Conservation (phyloP, 2,113 vertebrate genomes). For the Columbina picui region DNA sequence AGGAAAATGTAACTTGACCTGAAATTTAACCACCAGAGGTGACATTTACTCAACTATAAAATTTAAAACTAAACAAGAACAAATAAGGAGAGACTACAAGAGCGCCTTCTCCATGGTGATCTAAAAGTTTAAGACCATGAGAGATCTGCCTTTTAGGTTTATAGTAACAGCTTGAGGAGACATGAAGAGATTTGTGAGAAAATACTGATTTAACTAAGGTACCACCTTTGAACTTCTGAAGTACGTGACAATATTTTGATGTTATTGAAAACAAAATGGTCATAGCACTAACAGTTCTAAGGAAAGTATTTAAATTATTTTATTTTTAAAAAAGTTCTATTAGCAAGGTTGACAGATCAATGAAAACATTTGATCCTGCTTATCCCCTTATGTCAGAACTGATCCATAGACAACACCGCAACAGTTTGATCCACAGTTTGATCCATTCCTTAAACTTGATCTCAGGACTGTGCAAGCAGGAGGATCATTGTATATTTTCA, state of each 20-base stretch:
- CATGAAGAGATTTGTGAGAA: background rate
- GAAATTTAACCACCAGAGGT: conserved; percentile 45
- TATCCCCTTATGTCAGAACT: background rate
- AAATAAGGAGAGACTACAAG: background rate
- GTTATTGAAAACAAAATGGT: background rate
- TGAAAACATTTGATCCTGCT: background rate
- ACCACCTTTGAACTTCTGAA: background rate
- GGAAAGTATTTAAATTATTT: background rate
- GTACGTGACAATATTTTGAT: background rate
- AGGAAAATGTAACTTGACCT: conserved; percentile 44
- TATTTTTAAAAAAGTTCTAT: background rate
- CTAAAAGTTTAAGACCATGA: background rate
- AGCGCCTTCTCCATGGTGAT: background rate
- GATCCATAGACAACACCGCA: background rate
- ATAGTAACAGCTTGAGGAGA: background rate
- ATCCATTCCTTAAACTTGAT: background rate
- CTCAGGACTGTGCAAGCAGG: background rate
- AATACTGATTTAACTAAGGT: background rate
- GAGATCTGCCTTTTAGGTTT: background rate
- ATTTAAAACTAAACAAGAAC: conserved; percentile 47
- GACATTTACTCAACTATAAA: conserved; percentile 52
- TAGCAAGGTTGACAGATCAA: background rate
- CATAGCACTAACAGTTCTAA: background rate
- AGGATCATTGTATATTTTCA: background rate
- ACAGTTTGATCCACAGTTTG: background rate